A percentile compares a stretch with the other conserved stretches of the same genome.
Conservation (phyloP, 1,140 invertebrate genomes). For the Drosophila ercepeae region DNA sequence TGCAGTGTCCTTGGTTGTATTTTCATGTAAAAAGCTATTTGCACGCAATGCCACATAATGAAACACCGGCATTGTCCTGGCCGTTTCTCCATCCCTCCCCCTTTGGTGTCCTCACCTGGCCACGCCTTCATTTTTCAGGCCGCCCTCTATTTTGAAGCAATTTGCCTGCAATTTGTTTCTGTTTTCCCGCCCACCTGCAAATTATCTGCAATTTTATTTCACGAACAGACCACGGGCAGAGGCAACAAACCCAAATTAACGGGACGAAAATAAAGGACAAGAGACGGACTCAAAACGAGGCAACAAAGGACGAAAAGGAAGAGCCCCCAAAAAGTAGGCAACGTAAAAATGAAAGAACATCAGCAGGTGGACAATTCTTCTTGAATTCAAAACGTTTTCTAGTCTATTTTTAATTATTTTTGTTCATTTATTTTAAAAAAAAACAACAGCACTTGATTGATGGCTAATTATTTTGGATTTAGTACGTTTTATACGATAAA, state of each 20-base stretch:
- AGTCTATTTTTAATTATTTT: background rate
- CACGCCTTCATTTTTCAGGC: conserved; percentile 4
- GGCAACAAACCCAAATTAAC: conserved; percentile 30
- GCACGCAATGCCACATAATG: conserved; percentile 53
- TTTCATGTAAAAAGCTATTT: conserved; percentile 59
- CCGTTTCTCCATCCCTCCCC: background rate
- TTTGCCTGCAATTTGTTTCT: conserved; percentile 65
- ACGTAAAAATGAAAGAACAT: background rate
- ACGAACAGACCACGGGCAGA: background rate
- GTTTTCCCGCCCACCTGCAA: conserved; percentile 50
- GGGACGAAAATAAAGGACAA: conserved; percentile 14
- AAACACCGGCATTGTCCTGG: conserved; percentile 17
- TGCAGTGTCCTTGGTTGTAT: conserved; percentile 14
- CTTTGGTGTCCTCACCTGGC: background rate
- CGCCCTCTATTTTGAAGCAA: conserved; percentile 48
- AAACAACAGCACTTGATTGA: no score
- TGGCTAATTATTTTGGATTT: no score
- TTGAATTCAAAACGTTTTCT: background rate
- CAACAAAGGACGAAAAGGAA: background rate
- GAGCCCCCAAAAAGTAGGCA: conserved; percentile 16
- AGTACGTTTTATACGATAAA: background rate
- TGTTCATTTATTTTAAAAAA: no score
- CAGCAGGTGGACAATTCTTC: background rate
- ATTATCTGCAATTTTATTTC: conserved; percentile 63
- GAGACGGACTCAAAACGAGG: background rate